A percentile compares a stretch with the other conserved stretches of the same genome.
These are phyloP conservation scores for Acrobeloides nanus DNA, from an alignment of 2,888 invertebrate species.

Conservation along the genomic window DNA sequence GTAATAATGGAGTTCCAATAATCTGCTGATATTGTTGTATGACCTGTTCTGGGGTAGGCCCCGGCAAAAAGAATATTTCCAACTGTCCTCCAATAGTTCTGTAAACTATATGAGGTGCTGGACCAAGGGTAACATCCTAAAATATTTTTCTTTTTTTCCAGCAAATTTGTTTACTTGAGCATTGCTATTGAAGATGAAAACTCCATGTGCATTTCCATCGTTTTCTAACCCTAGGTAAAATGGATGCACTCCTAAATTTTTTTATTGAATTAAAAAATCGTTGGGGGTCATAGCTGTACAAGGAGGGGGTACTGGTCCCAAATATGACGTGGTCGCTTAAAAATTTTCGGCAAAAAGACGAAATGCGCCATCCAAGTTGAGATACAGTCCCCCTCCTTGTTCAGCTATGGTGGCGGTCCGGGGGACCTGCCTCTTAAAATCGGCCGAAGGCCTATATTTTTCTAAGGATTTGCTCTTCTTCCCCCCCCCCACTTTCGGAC, in stretches of 20 bases:
- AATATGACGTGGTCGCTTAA: not conserved
- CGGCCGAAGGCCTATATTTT: too few species aligned
- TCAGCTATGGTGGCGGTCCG: too few species aligned
- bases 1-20: slow-evolving; percentile 43
- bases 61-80: slow-evolving; percentile 55
- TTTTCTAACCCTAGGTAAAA: slow-evolving; percentile 45
- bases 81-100: slow-evolving; percentile 58
- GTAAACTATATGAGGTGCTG: slow-evolving; percentile 63
- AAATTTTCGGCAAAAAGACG: too few species aligned
- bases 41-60: slow-evolving; percentile 53
- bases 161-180: slow-evolving; percentile 47
- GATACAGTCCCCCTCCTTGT: too few species aligned
- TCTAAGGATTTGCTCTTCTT: too few species aligned
- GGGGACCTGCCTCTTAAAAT: too few species aligned
- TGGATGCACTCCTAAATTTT: slow-evolving; percentile 43
- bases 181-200: slow-evolving; percentile 44
- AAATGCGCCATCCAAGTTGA: too few species aligned
- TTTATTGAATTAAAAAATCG: too few species aligned
- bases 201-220: slow-evolving; percentile 48
- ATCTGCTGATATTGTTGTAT: slow-evolving; percentile 47
- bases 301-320: not conserved
- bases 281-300: too few species aligned
- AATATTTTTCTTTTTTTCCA: too few species aligned
- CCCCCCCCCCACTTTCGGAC: too few species aligned
- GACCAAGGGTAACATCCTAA: too few species aligned